Evolutionary conservation across 2,888 invertebrate genomes (phyloP), one percentile per base, ranked within the genome.

Genomic region (Drosophila melanocephala): DNA sequence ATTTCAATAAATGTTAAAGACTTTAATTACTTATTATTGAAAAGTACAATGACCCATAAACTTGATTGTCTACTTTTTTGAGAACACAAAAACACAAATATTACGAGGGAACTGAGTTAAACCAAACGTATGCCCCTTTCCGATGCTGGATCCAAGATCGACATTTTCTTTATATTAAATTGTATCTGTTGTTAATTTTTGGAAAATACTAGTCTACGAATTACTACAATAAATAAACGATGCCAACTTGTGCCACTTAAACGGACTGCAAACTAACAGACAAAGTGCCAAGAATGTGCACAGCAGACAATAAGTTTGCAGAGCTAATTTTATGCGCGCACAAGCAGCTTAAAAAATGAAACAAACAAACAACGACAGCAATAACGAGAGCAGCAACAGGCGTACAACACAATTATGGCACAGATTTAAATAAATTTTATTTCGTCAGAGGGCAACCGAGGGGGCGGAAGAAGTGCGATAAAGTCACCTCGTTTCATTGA

Each of bases 391-490:
- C 61, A 57, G 83, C 83, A 87, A 83, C 79, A 89, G 79, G 89
- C 87, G 60, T 50, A 77, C 76, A 79, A 76, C 86, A 86, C 86
- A 88, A 86, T 86, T 86, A 86, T 86, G 83, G 86, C 79, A 72
- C 67, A 79, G 86, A 86, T 86, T 86, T 88, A 83, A 88, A 86
- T 86, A 88, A 86, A 86, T 88, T 86, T 71, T 62, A 78, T 81
- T 75, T 81, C 53, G 74, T 56, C 26, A 50, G n/a, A 50, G 19
- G 52, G 51, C 44, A 51, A 32, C 56, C 56, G 63, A 61, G 70
- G 37, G 62, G 71, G 59, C 72, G 56, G 37, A 26, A 77, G 16
- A 26, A 26, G 16, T 26, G 47, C 68, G 61, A 64, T 73, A 64
- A 67, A 67, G 77, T 73, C 65, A 72, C 53, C 70, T 63, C 72